Percentiles rank a stretch among this genome's conserved stretches.
Conservation (phyloP, 2,113 vertebrate genomes). For the Haliaeetus leucogaster region DNA sequence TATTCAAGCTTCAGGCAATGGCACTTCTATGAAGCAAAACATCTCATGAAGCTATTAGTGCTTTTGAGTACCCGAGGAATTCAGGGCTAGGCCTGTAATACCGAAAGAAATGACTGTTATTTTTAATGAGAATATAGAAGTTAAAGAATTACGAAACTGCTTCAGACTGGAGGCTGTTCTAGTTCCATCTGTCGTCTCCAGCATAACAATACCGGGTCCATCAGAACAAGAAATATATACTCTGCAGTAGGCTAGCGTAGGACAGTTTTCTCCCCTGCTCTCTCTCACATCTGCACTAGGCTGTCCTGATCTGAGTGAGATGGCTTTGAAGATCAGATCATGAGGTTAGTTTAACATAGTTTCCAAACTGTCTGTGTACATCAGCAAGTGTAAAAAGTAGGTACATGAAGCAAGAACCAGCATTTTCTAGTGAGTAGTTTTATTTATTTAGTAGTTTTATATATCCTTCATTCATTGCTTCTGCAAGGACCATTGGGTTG, state of each 20-base stretch:
- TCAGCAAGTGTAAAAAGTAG: not conserved
- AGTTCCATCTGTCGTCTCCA: not conserved
- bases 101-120: not conserved
- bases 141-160: not conserved
- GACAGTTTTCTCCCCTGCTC: not conserved
- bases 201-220: not conserved
- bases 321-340: not conserved
- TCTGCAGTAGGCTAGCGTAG: not conserved
- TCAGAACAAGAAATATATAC: not conserved
- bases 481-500: not conserved
- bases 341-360: not conserved
- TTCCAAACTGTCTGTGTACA: not conserved
- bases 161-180: not conserved
- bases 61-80: not conserved
- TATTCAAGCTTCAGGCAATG: not conserved
- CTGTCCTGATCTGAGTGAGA: not conserved
- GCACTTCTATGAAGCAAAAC: not conserved
- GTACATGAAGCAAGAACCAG: not conserved
- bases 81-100: not conserved
- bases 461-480: not conserved
- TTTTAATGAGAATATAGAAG: not conserved
- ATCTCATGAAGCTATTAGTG: not conserved
- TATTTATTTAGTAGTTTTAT: not conserved
- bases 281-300: not conserved
- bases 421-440: not conserved